Percentiles rank a stretch among this genome's conserved stretches.
Conservation (phyloP, 1,140 invertebrate genomes). For the Lordiphosa stackelbergi region DNA sequence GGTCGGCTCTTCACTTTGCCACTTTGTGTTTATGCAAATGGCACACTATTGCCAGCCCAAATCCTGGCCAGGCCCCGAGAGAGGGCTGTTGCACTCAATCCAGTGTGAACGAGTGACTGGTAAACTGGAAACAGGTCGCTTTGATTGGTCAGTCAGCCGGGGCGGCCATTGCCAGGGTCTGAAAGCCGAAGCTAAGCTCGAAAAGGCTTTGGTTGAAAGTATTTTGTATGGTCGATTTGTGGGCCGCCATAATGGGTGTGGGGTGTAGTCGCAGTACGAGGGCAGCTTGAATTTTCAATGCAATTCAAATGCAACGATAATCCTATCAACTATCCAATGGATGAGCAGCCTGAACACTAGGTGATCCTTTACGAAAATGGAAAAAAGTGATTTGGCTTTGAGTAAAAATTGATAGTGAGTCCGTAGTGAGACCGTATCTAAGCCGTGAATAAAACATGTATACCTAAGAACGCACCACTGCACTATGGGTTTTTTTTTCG, state of each 20-base stretch:
- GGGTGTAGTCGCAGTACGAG: not conserved
- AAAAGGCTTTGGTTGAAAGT: constrained; percentile 40
- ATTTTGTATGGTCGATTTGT: constrained; percentile 28
- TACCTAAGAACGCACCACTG: too few relatives aligned
- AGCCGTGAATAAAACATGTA: too few relatives aligned
- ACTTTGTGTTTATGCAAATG: constrained; percentile 38
- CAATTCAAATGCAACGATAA: too few relatives aligned
- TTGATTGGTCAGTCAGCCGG: constrained; percentile 60
- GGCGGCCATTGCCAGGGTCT: constrained; percentile 56
- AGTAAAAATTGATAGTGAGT: too few relatives aligned
- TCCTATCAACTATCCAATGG: too few relatives aligned
- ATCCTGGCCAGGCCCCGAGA: constrained; percentile 1
- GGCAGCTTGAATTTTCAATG: too few relatives aligned
- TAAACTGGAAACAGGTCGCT: constrained; percentile 49
- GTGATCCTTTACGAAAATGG: too few relatives aligned
- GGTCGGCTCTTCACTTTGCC: constrained; percentile 11
- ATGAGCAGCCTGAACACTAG: too few relatives aligned
- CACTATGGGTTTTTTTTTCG: too few relatives aligned
- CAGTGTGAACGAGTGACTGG: constrained; percentile 1
- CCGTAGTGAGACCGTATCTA: too few relatives aligned
- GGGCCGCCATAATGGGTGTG: constrained; percentile 42
- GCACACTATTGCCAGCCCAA: constrained; percentile 11
- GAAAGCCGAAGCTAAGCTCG: constrained; percentile 29
- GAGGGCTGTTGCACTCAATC: constrained; percentile 7
- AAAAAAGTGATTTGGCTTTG: too few relatives aligned